Percentiles rank a stretch among this genome's conserved stretches.
Evolutionary conservation across 2,888 invertebrate genomes (phyloP).

Genomic region (Morinoia aosen): DNA sequence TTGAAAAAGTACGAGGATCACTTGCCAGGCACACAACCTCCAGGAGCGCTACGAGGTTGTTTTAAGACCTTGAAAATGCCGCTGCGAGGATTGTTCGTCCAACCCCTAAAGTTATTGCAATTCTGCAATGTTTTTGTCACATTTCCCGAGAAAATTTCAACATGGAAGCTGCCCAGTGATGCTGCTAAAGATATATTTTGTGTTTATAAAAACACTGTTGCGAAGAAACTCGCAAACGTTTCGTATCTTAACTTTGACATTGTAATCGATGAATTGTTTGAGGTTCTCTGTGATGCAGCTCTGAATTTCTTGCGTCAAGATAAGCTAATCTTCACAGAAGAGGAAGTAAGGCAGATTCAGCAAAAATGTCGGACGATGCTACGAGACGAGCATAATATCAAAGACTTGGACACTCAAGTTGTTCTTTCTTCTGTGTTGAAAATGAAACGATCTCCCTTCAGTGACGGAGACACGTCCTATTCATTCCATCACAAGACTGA

Average conservation of each 20-base stretch:
- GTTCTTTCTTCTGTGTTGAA: not conserved
- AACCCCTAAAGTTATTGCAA: not conserved
- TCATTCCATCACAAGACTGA: not conserved
- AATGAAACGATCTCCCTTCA: not conserved
- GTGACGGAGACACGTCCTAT: not conserved
- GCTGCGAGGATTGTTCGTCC: not conserved
- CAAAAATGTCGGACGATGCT: not conserved
- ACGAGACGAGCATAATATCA: not conserved
- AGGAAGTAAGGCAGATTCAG: not conserved
- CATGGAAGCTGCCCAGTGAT: not conserved
- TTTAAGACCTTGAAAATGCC: not conserved
- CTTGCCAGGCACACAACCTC: not conserved
- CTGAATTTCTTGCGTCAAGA: not conserved
- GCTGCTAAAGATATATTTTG: not conserved
- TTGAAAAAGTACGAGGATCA: not conserved
- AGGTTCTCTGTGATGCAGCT: not conserved
- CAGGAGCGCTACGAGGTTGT: not conserved
- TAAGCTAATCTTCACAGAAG: not conserved
- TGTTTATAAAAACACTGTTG: not conserved
- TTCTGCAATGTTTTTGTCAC: not conserved
- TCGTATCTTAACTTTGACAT: not conserved
- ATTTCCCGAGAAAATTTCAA: not conserved
- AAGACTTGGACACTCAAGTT: not conserved
- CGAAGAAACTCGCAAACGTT: not conserved
- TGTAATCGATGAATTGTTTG: not conserved